A percentile compares a stretch with the other conserved stretches of the same genome.
Evolutionary conservation across 2,797 vertebrate genomes (phyloP).

Genomic region (Myotis vivesi): DNA sequence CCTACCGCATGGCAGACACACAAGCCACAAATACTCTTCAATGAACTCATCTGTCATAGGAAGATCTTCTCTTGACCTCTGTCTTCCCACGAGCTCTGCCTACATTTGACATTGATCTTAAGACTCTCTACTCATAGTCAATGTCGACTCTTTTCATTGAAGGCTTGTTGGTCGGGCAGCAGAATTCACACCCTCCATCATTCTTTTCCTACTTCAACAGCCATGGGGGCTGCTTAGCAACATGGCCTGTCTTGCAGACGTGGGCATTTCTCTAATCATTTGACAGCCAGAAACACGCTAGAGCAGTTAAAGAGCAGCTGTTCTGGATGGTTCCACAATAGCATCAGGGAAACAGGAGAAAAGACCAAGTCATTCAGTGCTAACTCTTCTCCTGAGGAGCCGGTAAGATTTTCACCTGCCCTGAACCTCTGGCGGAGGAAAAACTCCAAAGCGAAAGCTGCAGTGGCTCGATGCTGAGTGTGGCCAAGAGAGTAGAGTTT

Average conservation of each 20-base stretch:
- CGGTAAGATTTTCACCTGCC: slow-evolving; percentile 23
- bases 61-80: not conserved
- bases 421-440: not conserved
- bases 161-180: not conserved
- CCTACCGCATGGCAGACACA: not conserved
- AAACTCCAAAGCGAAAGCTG: slow-evolving; percentile 15
- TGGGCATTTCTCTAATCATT: not conserved
- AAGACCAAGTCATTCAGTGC: not conserved
- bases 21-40: not conserved
- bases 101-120: not conserved
- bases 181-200: not conserved
- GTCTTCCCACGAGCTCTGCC: not conserved
- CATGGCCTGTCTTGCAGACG: not conserved
- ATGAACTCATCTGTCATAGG: not conserved
- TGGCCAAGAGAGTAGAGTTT: slow-evolving; percentile 40
- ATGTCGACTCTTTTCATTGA: not conserved
- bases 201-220: not conserved
- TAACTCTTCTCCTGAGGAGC: not conserved
- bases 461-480: not conserved
- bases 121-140: not conserved
- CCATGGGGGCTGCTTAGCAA: not conserved
- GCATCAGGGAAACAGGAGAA: not conserved
- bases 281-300: not conserved
- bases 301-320: not conserved
- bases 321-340: not conserved